Base-by-base conservation (phyloP, 2,113 vertebrate genomes). In the Coptodon bakossiorum region DNA sequence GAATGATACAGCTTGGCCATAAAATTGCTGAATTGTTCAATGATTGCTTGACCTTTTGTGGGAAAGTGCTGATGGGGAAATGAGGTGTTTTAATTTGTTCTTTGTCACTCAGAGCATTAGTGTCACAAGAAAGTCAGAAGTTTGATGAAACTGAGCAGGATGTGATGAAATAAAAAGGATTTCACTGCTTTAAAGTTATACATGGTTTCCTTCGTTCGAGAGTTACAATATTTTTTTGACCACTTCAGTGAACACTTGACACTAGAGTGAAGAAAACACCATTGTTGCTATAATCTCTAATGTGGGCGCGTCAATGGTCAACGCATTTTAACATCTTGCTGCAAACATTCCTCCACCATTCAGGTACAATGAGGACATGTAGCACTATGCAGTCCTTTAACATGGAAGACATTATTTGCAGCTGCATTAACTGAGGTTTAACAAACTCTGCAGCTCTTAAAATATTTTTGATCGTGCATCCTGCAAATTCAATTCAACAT, bases 1-100 rank as follows among this genome's bases (percentile, higher is more conserved):
- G 29, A 76, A 45, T 2, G 40, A 6, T 56, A 8, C 53, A 53
- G 81, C 87, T 59, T 29, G 2, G 34, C 3, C 7, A 50, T 81
- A 68, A 88, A 83, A 83, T 45, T 19, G 48, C 7, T 43, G 50
- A 79, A 80, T 91, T 73, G 45, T 59, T 29, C 2, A 12, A 19
- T 54, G 50, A 90, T 87, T 85, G 83, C 68, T 52, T 88, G 85
- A 90, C 87, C 89, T 90, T 91, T 89, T 19, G 17, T n/a, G n/a
- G 66, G 63, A 61, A 89, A 85, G 54, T 43, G 71, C 85, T 86
- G 40, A 45, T 40, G 87, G 73, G 81, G 50, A 91, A 91, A 90
- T 78, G 40, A 82, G 86, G 80, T 81, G 71, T 89, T 91, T 78
- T 79, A 86, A 90, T 36, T 71, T 40, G 52, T 59, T 61, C 73